Evolutionary conservation across 2,888 invertebrate species (phyloP).

Genomic region (Erebia epiphron): DNA sequence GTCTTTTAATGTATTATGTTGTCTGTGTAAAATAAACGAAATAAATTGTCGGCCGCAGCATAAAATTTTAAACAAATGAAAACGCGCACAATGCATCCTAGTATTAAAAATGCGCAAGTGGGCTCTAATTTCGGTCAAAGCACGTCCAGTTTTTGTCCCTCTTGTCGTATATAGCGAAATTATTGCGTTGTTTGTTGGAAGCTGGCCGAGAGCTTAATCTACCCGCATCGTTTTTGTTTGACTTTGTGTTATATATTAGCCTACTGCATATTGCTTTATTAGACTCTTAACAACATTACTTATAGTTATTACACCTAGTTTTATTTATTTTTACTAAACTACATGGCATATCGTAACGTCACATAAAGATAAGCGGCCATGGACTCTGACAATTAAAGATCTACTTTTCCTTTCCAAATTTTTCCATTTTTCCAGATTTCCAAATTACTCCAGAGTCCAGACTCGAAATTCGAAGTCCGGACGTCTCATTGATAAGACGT

Average conservation of each 20-base stretch:
- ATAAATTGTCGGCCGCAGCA: neutral
- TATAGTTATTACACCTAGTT: too few species aligned
- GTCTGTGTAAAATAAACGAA: neutral
- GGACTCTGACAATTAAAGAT: too few species aligned
- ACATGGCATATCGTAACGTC: too few species aligned
- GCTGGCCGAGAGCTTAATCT: slow-evolving; percentile 34
- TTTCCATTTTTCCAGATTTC: too few species aligned
- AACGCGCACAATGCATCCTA: slow-evolving; percentile 22
- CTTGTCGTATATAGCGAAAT: slow-evolving; percentile 20
- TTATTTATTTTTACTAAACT: too few species aligned
- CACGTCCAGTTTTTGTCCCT: slow-evolving; percentile 31
- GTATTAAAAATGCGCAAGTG: slow-evolving; percentile 30
- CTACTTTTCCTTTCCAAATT: too few species aligned
- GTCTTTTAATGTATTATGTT: neutral
- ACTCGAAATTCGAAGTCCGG: too few species aligned
- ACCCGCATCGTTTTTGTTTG: slow-evolving; percentile 38
- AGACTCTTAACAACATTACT: neutral
- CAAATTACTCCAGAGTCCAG: too few species aligned
- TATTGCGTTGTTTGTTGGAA: slow-evolving; percentile 30
- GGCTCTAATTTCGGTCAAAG: slow-evolving; percentile 35
- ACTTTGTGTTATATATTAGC: slow-evolving; percentile 30
- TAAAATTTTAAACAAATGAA: slow-evolving; percentile 27
- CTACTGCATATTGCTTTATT: slow-evolving; percentile 19
- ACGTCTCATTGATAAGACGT: too few species aligned
- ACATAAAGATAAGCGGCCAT: too few species aligned